Base-by-base conservation (phyloP, 2,113 vertebrate genomes). In the Ursus arctos region DNA sequence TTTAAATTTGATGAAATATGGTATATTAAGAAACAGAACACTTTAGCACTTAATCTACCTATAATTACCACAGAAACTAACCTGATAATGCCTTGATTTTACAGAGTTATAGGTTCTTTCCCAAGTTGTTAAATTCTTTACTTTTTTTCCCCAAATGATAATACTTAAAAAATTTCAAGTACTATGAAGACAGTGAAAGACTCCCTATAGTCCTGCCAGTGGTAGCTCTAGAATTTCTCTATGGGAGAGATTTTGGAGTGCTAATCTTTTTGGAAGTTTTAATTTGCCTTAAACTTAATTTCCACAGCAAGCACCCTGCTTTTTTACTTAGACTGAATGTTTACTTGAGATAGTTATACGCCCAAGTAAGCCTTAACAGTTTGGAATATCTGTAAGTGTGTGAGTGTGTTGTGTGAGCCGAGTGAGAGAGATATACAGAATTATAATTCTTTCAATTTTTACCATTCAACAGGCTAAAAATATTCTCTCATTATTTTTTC, bases 31-130 rank as follows among this genome's bases (percentile, higher is more conserved):
- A 96, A 96, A 89, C 18, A 71, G 36, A 19, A 71, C 61, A 43
- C 59, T 90, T 84, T 61, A 85, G 33, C 5, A 91, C 43, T 86
- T 76, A n/a, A 69, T 76, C 18, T 36, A 74, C 31, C 13, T 76
- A 72, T 83, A 95, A 92, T 87, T 89, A 95, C 53, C 51, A 90
- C 43, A 90, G 71, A 94, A 57, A 94, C 82, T 49, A 93, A 74
- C 2, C n/a, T 93, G 24, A 40, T 83, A 96, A 95, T 74, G 22
- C 6, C 13, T 90, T 15, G 4, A 85, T 81, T 92, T 98, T 90
- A 87, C 0, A 92, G 92, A 47, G 36, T 28, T 36, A 84, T 51
- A 92, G 7, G 18, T 94, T 89, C n/a, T 82, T 92, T 86, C 40
- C 26, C 82, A 94, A 93, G 91, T 8, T 63, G 22, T 67, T 92